Conservation (phyloP, 2,888 invertebrate species). For the Hypselothyrea guttata region DNA sequence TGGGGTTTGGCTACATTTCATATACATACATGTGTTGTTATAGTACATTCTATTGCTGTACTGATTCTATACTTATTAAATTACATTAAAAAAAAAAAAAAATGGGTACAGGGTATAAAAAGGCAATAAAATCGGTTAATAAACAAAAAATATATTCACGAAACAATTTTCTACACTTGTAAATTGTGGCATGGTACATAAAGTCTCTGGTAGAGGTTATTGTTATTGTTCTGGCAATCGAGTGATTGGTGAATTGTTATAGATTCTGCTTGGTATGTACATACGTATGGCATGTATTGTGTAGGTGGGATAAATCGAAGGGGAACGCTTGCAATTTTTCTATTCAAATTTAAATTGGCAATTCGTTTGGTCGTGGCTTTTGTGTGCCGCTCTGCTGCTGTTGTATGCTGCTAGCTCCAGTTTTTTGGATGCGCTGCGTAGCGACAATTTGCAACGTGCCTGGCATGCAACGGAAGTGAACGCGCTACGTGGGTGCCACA, state of each 20-base stretch:
- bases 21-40: too few relatives aligned
- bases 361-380: slow-evolving; percentile 67
- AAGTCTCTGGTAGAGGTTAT: slow-evolving; percentile 11
- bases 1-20: too few relatives aligned
- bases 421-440: slow-evolving; percentile 54
- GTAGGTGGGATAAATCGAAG: slow-evolving; percentile 4
- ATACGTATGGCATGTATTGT: background rate
- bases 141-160: too few relatives aligned
- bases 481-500: slow-evolving; percentile 62
- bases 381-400: slow-evolving; percentile 32
- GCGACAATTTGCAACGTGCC: slow-evolving; percentile 74
- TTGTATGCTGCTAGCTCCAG: slow-evolving; percentile 23
- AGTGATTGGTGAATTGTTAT: slow-evolving; percentile 74
- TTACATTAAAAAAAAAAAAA: too few relatives aligned
- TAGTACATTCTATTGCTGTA: too few relatives aligned
- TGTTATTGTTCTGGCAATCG: slow-evolving; percentile 37
- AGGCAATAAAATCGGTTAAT: too few relatives aligned
- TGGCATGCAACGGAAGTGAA: slow-evolving; percentile 72
- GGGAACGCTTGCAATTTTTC: slow-evolving; percentile 67
- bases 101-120: too few relatives aligned
- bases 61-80: too few relatives aligned
- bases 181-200: background rate
- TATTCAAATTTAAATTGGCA: slow-evolving; percentile 76
- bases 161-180: background rate
- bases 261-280: slow-evolving; percentile 27